These are phyloP conservation scores for Tipula helvola DNA, from an alignment of 2,888 invertebrate species.

Conservation along the genomic window DNA sequence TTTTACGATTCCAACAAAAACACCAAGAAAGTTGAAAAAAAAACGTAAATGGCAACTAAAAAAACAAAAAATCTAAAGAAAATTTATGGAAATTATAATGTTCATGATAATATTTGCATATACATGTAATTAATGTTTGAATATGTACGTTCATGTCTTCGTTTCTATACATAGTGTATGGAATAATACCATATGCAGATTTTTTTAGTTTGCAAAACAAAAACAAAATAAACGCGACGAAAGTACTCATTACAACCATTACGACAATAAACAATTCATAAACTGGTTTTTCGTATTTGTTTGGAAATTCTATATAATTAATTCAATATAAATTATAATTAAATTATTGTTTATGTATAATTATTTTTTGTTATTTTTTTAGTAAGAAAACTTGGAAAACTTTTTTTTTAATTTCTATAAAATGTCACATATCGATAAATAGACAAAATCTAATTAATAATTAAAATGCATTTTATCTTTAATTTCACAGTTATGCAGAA, in stretches of 20 bases:
- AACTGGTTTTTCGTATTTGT: background rate
- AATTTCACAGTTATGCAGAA: background rate
- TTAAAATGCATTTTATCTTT: background rate
- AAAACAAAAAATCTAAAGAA: background rate
- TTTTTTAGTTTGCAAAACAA: background rate
- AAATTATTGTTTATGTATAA: background rate
- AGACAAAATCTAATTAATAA: background rate
- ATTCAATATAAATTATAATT: background rate
- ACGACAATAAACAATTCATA: background rate
- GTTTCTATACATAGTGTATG: background rate
- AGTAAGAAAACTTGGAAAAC: background rate
- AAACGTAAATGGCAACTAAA: background rate
- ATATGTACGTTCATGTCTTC: background rate
- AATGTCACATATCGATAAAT: background rate
- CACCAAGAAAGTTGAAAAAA: background rate
- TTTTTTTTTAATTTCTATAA: background rate
- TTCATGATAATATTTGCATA: background rate
- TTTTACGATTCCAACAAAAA: background rate
- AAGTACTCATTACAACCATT: background rate
- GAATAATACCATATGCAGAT: background rate
- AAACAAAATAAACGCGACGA: background rate
- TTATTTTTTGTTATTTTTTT: background rate
- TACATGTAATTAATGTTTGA: background rate
- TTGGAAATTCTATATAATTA: background rate
- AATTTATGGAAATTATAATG: slow-evolving; percentile 4